These are phyloP conservation scores for Synergus umbraculus DNA, from an alignment of 2,888 invertebrate genomes.

Conservation along the genomic window DNA sequence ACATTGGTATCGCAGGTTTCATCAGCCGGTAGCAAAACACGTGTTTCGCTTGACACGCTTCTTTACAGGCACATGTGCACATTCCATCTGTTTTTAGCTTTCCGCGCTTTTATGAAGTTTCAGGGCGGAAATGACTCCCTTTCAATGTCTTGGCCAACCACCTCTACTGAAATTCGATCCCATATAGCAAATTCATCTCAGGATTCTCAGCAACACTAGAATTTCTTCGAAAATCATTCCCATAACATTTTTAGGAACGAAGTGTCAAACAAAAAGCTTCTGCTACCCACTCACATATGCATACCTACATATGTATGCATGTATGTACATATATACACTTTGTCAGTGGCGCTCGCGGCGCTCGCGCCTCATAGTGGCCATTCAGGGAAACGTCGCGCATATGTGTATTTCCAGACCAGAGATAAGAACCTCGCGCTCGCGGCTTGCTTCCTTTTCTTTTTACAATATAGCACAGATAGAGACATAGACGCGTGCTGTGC, in stretches of 20 bases:
- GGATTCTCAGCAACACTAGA: not conserved
- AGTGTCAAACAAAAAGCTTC: not conserved
- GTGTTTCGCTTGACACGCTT: not conserved
- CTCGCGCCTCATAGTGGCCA: not conserved
- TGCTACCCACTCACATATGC: not conserved
- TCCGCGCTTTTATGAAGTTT: not conserved
- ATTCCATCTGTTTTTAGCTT: not conserved
- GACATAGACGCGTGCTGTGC: not conserved
- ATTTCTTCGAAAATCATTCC: not conserved
- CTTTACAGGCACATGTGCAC: too few species aligned
- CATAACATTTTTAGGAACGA: not conserved
- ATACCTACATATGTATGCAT: too few species aligned
- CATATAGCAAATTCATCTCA: not conserved
- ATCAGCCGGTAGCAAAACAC: not conserved
- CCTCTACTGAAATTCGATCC: not conserved
- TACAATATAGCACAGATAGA: not conserved
- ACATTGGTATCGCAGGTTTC: not conserved
- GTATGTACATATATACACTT: not conserved
- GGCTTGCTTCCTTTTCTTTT: not conserved
- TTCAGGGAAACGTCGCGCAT: not conserved
- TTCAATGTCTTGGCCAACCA: not conserved
- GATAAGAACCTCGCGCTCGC: not conserved
- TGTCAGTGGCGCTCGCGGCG: not conserved
- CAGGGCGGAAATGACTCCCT: not conserved
- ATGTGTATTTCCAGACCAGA: not conserved